These are phyloP conservation scores for Atta cephalotes DNA, from an alignment of 1,140 invertebrate genomes.

Conservation along the genomic window DNA sequence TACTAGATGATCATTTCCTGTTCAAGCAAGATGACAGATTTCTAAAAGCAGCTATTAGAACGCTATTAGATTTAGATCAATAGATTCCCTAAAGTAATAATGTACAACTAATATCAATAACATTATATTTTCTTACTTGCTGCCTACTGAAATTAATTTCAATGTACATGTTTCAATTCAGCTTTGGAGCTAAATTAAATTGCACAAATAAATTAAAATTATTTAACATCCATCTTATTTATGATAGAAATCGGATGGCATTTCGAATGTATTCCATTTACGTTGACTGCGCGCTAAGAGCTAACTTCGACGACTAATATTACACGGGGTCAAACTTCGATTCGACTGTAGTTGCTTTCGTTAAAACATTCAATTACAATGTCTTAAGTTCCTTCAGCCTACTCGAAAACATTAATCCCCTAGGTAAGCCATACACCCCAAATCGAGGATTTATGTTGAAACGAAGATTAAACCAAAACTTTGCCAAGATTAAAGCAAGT, in stretches of 20 bases:
- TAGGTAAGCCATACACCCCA: conserved; percentile 64
- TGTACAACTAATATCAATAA: not conserved
- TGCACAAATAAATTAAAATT: not conserved
- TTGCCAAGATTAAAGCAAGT: conserved; percentile 64
- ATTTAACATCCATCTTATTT: not conserved
- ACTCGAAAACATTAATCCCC: conserved; percentile 73
- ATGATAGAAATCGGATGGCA: not conserved
- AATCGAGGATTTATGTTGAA: conserved; percentile 73
- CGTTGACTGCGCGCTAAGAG: conserved; percentile 17
- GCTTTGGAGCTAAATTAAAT: not conserved
- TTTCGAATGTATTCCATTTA: conserved; percentile 21
- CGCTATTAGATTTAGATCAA: conserved; percentile 92
- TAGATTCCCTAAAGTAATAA: conserved; percentile 81
- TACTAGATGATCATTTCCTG: conserved; percentile 93
- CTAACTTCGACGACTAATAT: conserved; percentile 35
- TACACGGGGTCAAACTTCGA: conserved; percentile 38
- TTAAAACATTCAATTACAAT: conserved; percentile 75
- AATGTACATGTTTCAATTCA: not conserved
- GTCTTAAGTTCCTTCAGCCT: conserved; percentile 65
- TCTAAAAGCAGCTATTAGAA: conserved; percentile 88
- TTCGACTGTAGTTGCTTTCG: conserved; percentile 34
- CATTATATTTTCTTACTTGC: not conserved
- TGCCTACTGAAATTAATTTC: not conserved
- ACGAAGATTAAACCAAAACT: conserved; percentile 73
- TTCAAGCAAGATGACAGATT: conserved; percentile 92